Conservation (phyloP, 2,888 invertebrate species). For the Allophyes oxyacanthae region DNA sequence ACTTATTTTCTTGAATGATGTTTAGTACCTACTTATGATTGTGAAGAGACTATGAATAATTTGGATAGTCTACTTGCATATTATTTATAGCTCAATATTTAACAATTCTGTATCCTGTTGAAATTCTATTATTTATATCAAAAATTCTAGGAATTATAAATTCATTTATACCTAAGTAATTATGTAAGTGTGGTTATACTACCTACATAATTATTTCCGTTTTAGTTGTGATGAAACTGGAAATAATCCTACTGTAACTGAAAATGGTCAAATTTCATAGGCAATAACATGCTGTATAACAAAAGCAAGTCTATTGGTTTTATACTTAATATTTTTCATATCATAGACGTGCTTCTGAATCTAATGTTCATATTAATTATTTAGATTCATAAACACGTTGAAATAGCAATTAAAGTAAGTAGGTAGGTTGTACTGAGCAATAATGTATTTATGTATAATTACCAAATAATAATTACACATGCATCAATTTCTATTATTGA, state of each 20-base stretch:
- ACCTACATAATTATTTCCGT: not conserved
- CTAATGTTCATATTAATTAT: not conserved
- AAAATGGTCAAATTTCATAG: constrained; percentile 1
- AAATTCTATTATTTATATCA: constrained; percentile 18
- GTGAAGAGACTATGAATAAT: not conserved
- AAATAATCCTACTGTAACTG: not conserved
- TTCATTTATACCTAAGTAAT: not conserved
- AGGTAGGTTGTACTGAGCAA: constrained; percentile 30
- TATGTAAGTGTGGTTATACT: not conserved
- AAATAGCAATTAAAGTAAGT: constrained; percentile 11
- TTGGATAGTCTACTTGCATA: constrained; percentile 4
- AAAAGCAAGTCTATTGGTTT: no score
- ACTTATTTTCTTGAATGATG: constrained; percentile 11
- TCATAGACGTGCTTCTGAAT: not conserved
- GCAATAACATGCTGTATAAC: no score
- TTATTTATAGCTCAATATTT: constrained; percentile 1
- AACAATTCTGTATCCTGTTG: constrained; percentile 2
- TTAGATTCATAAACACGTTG: not conserved
- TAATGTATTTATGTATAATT: constrained; percentile 12
- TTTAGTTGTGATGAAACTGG: constrained; percentile 1
- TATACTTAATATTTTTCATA: no score
- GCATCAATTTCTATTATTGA: constrained; percentile 11
- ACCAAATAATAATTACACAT: constrained; percentile 6
- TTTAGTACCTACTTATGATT: not conserved
- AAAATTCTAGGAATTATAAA: no score